Evolutionary conservation across 2,888 invertebrate species (phyloP).

Genomic region (Hipparchia sbordonii): DNA sequence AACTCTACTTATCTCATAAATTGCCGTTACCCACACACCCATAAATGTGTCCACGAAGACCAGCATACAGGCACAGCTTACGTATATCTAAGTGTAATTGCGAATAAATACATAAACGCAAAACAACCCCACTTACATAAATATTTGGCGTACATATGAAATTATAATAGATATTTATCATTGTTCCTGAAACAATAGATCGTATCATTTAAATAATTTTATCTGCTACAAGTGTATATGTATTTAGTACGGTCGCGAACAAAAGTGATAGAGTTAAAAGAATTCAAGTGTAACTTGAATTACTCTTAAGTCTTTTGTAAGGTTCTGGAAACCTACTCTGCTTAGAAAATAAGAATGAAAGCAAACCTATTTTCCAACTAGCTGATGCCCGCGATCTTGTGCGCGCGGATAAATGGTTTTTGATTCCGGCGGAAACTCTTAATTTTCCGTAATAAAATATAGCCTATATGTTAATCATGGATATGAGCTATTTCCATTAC

Average conservation of each 20-base stretch:
- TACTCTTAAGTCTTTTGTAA: too few species aligned
- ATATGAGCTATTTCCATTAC: too few species aligned
- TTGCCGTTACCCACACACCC: neutral
- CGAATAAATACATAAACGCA: conserved; percentile 41
- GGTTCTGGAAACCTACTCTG: too few species aligned
- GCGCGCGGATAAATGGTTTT: too few species aligned
- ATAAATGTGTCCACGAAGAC: neutral
- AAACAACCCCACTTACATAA: conserved; percentile 68
- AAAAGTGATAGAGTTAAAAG: conserved; percentile 19
- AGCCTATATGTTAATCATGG: too few species aligned
- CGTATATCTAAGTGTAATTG: conserved; percentile 23
- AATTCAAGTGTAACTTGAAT: too few species aligned
- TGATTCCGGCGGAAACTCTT: too few species aligned
- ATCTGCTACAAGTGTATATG: conserved; percentile 72
- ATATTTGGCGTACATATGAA: conserved; percentile 73
- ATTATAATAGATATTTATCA: conserved; percentile 77
- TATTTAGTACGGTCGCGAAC: conserved; percentile 45
- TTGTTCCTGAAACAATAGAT: conserved; percentile 79
- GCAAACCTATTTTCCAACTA: too few species aligned
- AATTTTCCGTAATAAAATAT: too few species aligned
- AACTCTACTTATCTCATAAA: too few species aligned
- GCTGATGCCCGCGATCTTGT: too few species aligned
- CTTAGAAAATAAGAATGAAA: too few species aligned
- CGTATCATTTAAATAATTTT: conserved; percentile 81
- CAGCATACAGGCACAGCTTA: neutral